Evolutionary conservation across 1,140 invertebrate genomes (phyloP).

Genomic region (Wiebesia pumilae): DNA sequence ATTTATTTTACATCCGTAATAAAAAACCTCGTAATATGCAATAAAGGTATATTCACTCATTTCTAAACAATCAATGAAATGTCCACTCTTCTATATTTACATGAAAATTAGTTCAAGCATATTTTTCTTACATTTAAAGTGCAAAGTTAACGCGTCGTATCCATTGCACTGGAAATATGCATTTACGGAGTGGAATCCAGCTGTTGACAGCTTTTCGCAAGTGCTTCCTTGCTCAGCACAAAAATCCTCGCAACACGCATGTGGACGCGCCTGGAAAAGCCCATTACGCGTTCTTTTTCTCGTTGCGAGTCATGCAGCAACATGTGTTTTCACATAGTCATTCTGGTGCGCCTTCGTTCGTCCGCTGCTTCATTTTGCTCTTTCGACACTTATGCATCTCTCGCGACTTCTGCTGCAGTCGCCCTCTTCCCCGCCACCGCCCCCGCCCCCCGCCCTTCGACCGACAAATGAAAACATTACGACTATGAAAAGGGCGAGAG

Average conservation of each 20-base stretch:
- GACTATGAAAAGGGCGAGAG: not conserved
- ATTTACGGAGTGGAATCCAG: not conserved
- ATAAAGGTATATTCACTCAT: not conserved
- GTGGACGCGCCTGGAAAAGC: constrained; percentile 38
- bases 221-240: not conserved
- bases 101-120: not conserved
- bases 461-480: constrained; percentile 30
- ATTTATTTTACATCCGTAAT: not conserved
- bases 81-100: not conserved
- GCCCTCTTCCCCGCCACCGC: no score
- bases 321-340: constrained; percentile 45
- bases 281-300: constrained; percentile 44
- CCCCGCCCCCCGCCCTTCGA: not conserved
- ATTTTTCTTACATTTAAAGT: not conserved
- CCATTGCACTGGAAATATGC: not conserved
- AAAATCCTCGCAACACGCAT: not conserved
- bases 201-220: not conserved
- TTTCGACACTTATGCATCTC: constrained; percentile 38
- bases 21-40: not conserved
- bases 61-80: not conserved
- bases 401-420: not conserved
- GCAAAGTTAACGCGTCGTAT: not conserved
- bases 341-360: not conserved
- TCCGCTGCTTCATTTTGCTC: constrained; percentile 20
- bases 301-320: constrained; percentile 31